A percentile compares a stretch with the other conserved stretches of the same genome.
phyloP scores from a whole-genome alignment of 1,140 invertebrate species.

The Nylanderia fulva region DNA sequence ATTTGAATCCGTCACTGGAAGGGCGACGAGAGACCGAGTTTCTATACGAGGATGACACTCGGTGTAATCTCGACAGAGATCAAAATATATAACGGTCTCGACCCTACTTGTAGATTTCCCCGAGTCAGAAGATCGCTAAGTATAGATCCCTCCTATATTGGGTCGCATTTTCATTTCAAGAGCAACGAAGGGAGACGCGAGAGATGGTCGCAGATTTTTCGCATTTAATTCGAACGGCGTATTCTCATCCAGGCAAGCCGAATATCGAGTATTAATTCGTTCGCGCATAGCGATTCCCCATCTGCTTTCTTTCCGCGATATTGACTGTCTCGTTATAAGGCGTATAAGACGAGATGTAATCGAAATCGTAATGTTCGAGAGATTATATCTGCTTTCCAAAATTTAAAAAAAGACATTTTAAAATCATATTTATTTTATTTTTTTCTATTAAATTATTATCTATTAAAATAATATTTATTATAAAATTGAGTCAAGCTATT shows the following conservation, averaged over 20 bases:
- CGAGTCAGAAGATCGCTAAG: conserved; percentile 50
- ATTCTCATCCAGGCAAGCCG: conserved; percentile 21
- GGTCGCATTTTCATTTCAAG: conserved; percentile 54
- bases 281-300: conserved; percentile 25
- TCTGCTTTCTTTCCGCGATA: conserved; percentile 39
- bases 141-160: conserved; percentile 48
- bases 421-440: no score
- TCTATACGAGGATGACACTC: conserved; percentile 7
- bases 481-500: no score
- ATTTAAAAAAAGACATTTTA: background rate
- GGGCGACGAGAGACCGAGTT: background rate
- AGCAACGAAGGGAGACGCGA: background rate
- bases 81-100: conserved; percentile 51
- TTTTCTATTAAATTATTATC: no score
- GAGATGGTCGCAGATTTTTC: conserved; percentile 31
- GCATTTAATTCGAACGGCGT: conserved; percentile 45
- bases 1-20: background rate
- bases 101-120: conserved; percentile 56
- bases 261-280: conserved; percentile 49
- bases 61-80: conserved; percentile 47
- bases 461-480: no score
- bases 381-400: background rate
- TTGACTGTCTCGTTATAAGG: background rate
- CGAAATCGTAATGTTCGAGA: background rate
- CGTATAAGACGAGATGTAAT: background rate